Percentiles rank a stretch among this genome's conserved stretches.
These are phyloP conservation scores for Drosophila quadrilineata DNA, from an alignment of 1,140 invertebrate species.

Conservation along the genomic window DNA sequence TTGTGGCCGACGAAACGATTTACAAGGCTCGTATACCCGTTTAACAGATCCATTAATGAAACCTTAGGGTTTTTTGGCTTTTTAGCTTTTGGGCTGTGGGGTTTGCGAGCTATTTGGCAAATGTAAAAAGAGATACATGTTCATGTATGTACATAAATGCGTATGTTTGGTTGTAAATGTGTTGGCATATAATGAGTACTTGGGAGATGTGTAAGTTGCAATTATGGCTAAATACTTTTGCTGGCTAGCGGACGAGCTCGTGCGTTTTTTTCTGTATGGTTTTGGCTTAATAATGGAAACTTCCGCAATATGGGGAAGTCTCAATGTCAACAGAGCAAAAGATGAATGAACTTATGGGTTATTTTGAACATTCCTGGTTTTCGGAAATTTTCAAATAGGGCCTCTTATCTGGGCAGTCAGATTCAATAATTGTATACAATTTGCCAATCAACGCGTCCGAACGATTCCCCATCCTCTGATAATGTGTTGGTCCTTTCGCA, in stretches of 20 bases:
- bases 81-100: background rate
- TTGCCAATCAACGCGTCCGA: conserved; percentile 76
- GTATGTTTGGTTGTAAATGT: conserved; percentile 24
- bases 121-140: conserved; percentile 38
- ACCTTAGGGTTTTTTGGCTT: too few species aligned
- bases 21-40: conserved; percentile 36
- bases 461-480: conserved; percentile 44
- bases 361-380: conserved; percentile 32
- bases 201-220: conserved; percentile 42
- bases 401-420: conserved; percentile 8
- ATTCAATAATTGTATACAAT: conserved; percentile 76
- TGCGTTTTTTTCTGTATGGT: background rate
- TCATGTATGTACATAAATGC: too few species aligned
- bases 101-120: conserved; percentile 22
- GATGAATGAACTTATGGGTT: conserved; percentile 69
- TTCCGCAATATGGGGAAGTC: conserved; percentile 56
- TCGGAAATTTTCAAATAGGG: conserved; percentile 21
- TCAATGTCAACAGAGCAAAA: conserved; percentile 66
- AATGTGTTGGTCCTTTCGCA: background rate
- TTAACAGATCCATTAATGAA: too few species aligned
- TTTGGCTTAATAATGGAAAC: conserved; percentile 22
- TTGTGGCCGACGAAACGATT: conserved; percentile 58
- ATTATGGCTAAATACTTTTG: conserved; percentile 66
- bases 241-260: conserved; percentile 4
- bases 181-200: conserved; percentile 43